phyloP scores from a whole-genome alignment of 2,888 invertebrate species.

The Lordiphosa andalusiaca region DNA sequence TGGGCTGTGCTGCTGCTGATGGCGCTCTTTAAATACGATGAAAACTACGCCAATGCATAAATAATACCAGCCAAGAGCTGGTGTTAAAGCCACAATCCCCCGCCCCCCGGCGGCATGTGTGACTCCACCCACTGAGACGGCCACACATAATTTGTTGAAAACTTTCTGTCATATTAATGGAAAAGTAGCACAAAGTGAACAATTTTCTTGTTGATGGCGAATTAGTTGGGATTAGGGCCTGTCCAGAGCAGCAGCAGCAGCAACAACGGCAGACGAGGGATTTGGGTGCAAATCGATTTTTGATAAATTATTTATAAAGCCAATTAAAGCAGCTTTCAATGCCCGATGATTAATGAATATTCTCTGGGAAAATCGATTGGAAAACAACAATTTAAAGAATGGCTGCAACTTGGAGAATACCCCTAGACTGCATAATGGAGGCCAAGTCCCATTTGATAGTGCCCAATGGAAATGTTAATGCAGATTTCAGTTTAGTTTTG shows the following conservation, averaged over 20 bases:
- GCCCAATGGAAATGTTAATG: constrained; percentile 24
- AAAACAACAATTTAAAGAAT: constrained; percentile 8
- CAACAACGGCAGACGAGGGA: constrained; percentile 42
- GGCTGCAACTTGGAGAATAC: too few species aligned
- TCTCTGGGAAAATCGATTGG: constrained; percentile 14
- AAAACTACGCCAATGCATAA: constrained; percentile 34
- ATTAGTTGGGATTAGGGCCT: constrained; percentile 59
- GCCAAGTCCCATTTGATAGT: constrained; percentile 6
- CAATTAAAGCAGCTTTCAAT: constrained; percentile 52
- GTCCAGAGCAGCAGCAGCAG: constrained; percentile 21
- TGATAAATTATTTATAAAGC: constrained; percentile 64
- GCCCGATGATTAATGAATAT: constrained; percentile 58
- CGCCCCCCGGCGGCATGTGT: constrained; percentile 6
- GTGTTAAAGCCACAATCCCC: constrained; percentile 17
- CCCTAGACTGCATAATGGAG: constrained; percentile 4
- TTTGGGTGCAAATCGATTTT: constrained; percentile 60
- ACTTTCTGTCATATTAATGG: constrained; percentile 72
- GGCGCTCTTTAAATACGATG: constrained; percentile 54
- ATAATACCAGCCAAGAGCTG: constrained; percentile 43
- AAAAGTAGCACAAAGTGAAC: constrained; percentile 58
- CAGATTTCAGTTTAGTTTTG: constrained; percentile 6
- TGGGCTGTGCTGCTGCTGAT: constrained; percentile 35
- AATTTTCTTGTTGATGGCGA: constrained; percentile 39
- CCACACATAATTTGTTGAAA: constrained; percentile 72
- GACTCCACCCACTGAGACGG: constrained; percentile 32